Evolutionary conservation across 2,113 vertebrate species (phyloP).

Genomic region (Acrocephalus arundinaceus): DNA sequence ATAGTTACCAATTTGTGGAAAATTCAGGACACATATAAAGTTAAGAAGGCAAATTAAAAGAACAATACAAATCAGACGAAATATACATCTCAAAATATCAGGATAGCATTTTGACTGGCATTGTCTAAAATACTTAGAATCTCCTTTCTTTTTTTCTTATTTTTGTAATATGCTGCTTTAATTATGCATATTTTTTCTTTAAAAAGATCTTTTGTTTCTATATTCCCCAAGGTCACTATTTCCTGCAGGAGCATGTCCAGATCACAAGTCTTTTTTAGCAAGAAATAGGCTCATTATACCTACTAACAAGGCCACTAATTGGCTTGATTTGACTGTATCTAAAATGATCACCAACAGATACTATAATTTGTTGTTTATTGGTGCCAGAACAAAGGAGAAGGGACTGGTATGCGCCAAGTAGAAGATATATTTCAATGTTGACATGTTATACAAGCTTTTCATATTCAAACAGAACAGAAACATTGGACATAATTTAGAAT

Average conservation of each 20-base stretch:
- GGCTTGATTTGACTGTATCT: constrained; percentile 76
- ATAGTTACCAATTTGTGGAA: constrained; percentile 83
- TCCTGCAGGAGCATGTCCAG: constrained; percentile 78
- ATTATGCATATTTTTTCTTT: constrained; percentile 70
- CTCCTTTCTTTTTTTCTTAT: constrained; percentile 53
- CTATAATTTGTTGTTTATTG: constrained; percentile 62
- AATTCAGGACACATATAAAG: constrained; percentile 86
- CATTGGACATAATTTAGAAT: constrained; percentile 72
- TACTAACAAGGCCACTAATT: constrained; percentile 77
- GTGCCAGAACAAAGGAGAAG: constrained; percentile 67
- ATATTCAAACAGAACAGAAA: constrained; percentile 71
- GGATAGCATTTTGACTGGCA: constrained; percentile 82
- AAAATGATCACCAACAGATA: constrained; percentile 74
- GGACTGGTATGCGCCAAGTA: constrained; percentile 62
- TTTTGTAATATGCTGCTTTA: constrained; percentile 70
- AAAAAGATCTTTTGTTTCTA: constrained; percentile 75
- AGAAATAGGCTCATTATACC: constrained; percentile 79
- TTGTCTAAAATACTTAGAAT: constrained; percentile 81
- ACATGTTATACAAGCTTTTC: constrained; percentile 70
- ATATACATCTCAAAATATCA: constrained; percentile 86
- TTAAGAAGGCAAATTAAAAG: constrained; percentile 84
- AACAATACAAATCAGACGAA: constrained; percentile 85
- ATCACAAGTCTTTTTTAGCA: constrained; percentile 76
- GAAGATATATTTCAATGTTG: constrained; percentile 67
- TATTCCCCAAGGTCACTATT: constrained; percentile 79